A percentile compares a stretch with the other conserved stretches of the same genome.
Conservation (phyloP, 2,797 vertebrate genomes). For the Vespertilio murinus region DNA sequence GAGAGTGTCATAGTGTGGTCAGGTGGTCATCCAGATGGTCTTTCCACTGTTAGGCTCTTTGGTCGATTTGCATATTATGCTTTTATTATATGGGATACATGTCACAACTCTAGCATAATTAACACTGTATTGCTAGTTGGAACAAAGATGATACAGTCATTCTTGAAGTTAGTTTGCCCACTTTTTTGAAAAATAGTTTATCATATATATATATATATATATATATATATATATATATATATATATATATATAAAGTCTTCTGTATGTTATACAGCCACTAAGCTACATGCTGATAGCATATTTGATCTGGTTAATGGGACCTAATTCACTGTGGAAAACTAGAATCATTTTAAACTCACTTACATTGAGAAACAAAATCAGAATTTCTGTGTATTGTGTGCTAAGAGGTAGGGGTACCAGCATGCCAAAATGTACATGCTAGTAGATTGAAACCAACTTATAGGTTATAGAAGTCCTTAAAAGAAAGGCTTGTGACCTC, state of each 20-base stretch:
- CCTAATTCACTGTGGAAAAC: not conserved
- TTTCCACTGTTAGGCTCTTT: too few species aligned
- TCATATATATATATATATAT: not conserved
- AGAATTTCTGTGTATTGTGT: not conserved
- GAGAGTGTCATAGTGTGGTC: too few species aligned
- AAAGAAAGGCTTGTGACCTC: not conserved
- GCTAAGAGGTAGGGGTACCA: not conserved
- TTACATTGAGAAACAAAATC: not conserved
- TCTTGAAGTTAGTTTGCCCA: not conserved
- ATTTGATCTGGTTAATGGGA: not conserved
- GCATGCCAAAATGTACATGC: not conserved
- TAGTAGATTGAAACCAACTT: slow-evolving; percentile 34
- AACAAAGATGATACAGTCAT: not conserved
- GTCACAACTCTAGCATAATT: not conserved
- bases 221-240: not conserved
- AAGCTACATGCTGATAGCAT: not conserved
- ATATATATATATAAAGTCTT: not conserved
- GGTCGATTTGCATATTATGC: too few species aligned
- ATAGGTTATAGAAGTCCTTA: not conserved
- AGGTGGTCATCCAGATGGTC: too few species aligned
- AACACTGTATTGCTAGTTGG: not conserved
- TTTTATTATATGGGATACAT: not conserved
- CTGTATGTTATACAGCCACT: not conserved
- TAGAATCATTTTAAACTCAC: not conserved
- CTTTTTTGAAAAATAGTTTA: not conserved